phyloP scores from a whole-genome alignment of 2,113 vertebrate species.

The Garra rufa region DNA sequence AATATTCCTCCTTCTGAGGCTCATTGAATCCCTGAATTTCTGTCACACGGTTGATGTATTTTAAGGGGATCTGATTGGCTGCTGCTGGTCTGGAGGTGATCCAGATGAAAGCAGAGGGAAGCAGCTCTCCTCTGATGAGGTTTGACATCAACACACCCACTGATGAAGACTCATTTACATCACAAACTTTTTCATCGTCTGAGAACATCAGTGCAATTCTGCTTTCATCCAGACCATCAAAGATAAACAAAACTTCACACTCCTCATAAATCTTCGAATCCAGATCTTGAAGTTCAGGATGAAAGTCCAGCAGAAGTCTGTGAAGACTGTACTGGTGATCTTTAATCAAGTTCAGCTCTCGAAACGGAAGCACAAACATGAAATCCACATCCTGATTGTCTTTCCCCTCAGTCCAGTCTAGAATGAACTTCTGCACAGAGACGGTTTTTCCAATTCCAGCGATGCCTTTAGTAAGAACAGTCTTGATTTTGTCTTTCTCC shows the following conservation, averaged over 20 bases:
- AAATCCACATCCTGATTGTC: constrained; percentile 5
- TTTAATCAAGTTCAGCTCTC: not conserved
- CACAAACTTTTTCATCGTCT: not conserved
- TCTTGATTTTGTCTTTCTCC: no score
- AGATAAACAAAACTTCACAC: not conserved
- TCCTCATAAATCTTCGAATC: not conserved
- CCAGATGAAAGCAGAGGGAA: not conserved
- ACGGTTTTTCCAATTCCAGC: not conserved
- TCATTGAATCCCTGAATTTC: not conserved
- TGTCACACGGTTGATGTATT: not conserved
- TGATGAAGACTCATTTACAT: not conserved
- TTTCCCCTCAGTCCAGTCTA: not conserved
- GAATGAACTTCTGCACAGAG: not conserved
- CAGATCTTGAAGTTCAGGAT: not conserved
- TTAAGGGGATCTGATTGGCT: not conserved
- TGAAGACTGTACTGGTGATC: no score
- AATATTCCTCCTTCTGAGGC: not conserved
- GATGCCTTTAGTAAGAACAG: not conserved
- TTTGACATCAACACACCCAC: not conserved
- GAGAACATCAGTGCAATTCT: not conserved
- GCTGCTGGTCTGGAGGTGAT: not conserved
- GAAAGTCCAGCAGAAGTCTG: no score
- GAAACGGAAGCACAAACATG: not conserved
- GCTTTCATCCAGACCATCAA: constrained; percentile 8
- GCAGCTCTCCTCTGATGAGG: not conserved